A percentile compares a stretch with the other conserved stretches of the same genome.
Conservation (phyloP, 2,113 vertebrate genomes). For the Sterrhoptilus dennistouni region DNA sequence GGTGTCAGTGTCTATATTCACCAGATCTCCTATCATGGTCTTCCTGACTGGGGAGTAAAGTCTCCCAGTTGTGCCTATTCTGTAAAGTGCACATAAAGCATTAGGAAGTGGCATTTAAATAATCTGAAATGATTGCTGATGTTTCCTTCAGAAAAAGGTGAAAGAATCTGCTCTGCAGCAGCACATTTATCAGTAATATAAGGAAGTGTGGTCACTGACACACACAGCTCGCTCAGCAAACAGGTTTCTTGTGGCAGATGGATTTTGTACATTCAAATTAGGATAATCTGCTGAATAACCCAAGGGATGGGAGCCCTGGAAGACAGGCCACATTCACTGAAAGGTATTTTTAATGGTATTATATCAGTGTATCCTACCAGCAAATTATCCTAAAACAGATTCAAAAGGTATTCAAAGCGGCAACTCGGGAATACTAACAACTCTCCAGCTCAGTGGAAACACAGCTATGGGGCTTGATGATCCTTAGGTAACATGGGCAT, state of each 20-base stretch:
- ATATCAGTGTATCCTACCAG: not conserved
- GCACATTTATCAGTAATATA: not conserved
- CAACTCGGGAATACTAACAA: not conserved
- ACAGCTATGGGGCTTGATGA: not conserved
- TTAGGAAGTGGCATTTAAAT: not conserved
- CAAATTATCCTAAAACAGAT: not conserved
- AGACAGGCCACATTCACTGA: not conserved
- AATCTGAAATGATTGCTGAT: not conserved
- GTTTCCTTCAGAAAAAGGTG: not conserved
- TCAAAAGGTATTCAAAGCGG: not conserved
- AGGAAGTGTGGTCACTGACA: not conserved
- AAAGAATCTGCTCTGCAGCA: not conserved
- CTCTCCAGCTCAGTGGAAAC: not conserved
- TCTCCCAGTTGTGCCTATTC: not conserved
- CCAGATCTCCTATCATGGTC: no score
- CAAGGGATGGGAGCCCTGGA: not conserved
- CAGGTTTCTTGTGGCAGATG: not conserved
- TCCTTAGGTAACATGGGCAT: not conserved
- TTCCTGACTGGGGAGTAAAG: not conserved
- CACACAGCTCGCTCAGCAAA: not conserved
- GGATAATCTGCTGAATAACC: not conserved
- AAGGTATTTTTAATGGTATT: not conserved
- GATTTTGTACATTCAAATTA: not conserved
- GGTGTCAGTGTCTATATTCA: not conserved
- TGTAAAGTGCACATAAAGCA: not conserved